Base-by-base conservation (phyloP, 2,888 invertebrate species). In the Bombylius discolor region DNA sequence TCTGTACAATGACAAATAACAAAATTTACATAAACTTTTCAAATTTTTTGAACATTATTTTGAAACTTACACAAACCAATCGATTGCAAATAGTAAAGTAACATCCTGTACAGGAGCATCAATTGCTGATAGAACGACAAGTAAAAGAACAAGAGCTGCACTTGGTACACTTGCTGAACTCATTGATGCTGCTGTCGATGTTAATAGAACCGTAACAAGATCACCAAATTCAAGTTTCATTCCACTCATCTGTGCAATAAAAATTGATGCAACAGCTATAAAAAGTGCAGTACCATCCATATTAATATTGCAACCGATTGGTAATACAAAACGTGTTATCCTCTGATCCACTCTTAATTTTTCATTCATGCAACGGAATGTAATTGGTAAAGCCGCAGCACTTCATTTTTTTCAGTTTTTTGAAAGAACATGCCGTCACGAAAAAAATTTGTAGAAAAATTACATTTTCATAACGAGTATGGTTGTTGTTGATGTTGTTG, bases 261-360 rank as follows among this genome's bases (percentile, higher is more conserved):
- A 89, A 66, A 89, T 82, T 57, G 91, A 87, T 5, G 95, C 89
- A 5, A 90, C 84, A 0, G 93, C 83, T 44, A 95, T 83, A 72
- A 94, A 96, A 50, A 95, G 76, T 0, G 91, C 90, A 0, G 91
- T 91, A 4, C 91, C 91, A 65, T 92, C 89, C 91, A 93, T 92
- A 74, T 94, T 94, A 69, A 93, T 87, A 68, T 91, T 92, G 69
- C 90, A 90, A 6, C 93, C 93, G 62, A 93, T 89, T 1, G 93
- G 93, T 12, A 93, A 77, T 50, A 94, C 89, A 73, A 94, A 94
- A 61, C 89, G 81, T 1, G 89, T 88, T 64, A 94, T 84, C 59
- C 90, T 81, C 45, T 84, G 79, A 73, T 93, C 89, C 60, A 92
- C 78, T 60, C 83, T 81, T 59, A 90, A 79, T 56, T 87, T 87